These are phyloP conservation scores for Furcula furcula DNA, from an alignment of 2,888 invertebrate species.

Conservation along the genomic window DNA sequence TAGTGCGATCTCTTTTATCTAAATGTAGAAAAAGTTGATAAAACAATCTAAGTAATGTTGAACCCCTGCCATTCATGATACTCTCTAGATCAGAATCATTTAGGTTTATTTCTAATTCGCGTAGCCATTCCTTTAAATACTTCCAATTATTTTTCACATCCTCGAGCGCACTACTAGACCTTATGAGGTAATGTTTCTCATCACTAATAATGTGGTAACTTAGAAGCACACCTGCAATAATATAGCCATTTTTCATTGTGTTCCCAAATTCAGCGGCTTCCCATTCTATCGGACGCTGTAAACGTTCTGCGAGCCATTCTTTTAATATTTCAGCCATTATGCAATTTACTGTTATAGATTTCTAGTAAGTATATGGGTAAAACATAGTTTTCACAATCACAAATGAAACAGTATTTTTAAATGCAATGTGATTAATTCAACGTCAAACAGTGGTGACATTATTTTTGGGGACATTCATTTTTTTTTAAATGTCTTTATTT, in stretches of 20 bases:
- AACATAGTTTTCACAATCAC: too few relatives aligned
- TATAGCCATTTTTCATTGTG: slow-evolving; percentile 80
- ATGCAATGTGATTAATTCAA: too few relatives aligned
- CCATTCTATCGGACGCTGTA: slow-evolving; percentile 79
- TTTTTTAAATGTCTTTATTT: too few relatives aligned
- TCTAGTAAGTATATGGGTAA: too few relatives aligned
- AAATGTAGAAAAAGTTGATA: slow-evolving; percentile 83
- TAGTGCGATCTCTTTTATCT: slow-evolving; percentile 79
- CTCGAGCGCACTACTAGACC: slow-evolving; percentile 52
- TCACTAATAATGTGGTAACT: slow-evolving; percentile 82
- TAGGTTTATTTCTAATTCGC: slow-evolving; percentile 68
- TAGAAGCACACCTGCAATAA: slow-evolving; percentile 79
- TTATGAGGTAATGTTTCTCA: slow-evolving; percentile 75
- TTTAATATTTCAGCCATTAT: slow-evolving; percentile 82
- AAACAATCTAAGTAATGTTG: slow-evolving; percentile 78
- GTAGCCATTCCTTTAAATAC: slow-evolving; percentile 77
- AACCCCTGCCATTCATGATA: slow-evolving; percentile 74
- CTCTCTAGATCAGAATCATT: slow-evolving; percentile 65
- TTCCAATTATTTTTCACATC: slow-evolving; percentile 77
- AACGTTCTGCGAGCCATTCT: slow-evolving; percentile 81
- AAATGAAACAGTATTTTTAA: too few relatives aligned
- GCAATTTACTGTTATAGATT: too few relatives aligned
- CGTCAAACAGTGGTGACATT: too few relatives aligned
- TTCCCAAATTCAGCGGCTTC: slow-evolving; percentile 78
- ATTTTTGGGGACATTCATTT: too few relatives aligned